Conservation (phyloP, 2,113 vertebrate species). For the Poecilia latipinna region DNA sequence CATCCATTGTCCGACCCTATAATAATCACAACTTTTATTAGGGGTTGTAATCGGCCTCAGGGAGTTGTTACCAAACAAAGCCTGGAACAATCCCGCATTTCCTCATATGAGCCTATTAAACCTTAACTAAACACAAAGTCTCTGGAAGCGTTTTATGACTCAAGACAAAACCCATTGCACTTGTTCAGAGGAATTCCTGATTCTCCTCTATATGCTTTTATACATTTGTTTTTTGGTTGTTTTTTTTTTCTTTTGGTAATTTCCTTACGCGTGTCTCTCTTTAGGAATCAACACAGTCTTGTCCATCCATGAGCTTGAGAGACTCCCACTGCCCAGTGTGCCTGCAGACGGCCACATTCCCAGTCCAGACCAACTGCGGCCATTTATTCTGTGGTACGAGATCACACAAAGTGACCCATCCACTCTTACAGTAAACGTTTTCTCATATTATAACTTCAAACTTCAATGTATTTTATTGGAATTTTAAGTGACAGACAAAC, state of each 20-base stretch:
- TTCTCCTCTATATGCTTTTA: not conserved
- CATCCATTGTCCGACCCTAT: not conserved
- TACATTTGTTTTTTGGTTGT: too few relatives aligned
- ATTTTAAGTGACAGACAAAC: too few relatives aligned
- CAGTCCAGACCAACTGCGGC: constrained; percentile 86
- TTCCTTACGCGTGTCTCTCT: not conserved
- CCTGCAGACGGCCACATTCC: constrained; percentile 80
- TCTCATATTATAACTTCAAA: not conserved
- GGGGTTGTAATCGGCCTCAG: not conserved
- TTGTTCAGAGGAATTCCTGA: not conserved
- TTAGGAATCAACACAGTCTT: constrained; percentile 72
- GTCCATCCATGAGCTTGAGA: constrained; percentile 52
- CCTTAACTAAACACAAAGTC: not conserved
- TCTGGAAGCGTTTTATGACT: not conserved
- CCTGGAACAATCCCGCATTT: not conserved
- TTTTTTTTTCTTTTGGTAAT: not conserved
- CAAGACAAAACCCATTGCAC: not conserved
- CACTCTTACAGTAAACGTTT: not conserved
- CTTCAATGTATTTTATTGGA: not conserved
- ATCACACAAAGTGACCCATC: constrained; percentile 11
- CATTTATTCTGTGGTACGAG: constrained; percentile 85
- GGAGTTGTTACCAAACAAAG: not conserved
- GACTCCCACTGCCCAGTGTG: constrained; percentile 84
- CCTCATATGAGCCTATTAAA: not conserved
- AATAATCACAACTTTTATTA: not conserved